Base-by-base conservation (phyloP, 2,113 vertebrate genomes). In the Corydoras maculifer region DNA sequence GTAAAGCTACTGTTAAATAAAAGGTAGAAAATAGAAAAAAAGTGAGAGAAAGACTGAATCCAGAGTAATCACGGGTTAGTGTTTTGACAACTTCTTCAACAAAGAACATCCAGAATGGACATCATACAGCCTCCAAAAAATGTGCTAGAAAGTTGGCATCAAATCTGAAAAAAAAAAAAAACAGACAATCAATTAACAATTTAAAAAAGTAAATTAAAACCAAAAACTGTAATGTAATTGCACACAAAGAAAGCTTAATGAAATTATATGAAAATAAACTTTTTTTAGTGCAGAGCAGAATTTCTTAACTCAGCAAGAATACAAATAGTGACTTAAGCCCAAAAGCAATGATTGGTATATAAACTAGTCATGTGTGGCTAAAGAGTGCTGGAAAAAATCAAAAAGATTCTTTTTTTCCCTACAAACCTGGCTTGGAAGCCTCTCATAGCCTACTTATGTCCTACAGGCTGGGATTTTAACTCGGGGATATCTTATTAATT, bases 401-500 rank as follows among this genome's bases (percentile, higher is more conserved):
- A 29, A 30, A 58, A 51, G 64, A 70, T 35, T 49, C 32, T 59
- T 48, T 72, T 81, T 77, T 84, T 86, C 84, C 82, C 86, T 81
- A 81, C 77, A 69, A 72, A 77, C 61, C 51, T 63, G 75, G 80
- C 77, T 67, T 51, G 50, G 73, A 55, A 83, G 79, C 82, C 81
- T 84, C 79, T 82, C 85, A 82, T 83, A 84, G 77, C 75, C n/a
- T 50, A 50, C 55, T 65, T 81, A 79, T 70, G 70, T 75, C 81
- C 82, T 81, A 83, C 73, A 65, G 82, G 85, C 75, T 74, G 57
- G 74, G 72, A 75, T 77, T 69, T 78, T 83, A 82, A 78, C 79
- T 43, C 18, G 68, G 65, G 74, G 80, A 74, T 79, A 83, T 83
- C 83, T 87, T 87, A 89, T 90, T 89, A 88, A 87, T 85, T 88